These are phyloP conservation scores for Bufo gargarizans DNA, from an alignment of 2,113 vertebrate species.

Conservation along the genomic window DNA sequence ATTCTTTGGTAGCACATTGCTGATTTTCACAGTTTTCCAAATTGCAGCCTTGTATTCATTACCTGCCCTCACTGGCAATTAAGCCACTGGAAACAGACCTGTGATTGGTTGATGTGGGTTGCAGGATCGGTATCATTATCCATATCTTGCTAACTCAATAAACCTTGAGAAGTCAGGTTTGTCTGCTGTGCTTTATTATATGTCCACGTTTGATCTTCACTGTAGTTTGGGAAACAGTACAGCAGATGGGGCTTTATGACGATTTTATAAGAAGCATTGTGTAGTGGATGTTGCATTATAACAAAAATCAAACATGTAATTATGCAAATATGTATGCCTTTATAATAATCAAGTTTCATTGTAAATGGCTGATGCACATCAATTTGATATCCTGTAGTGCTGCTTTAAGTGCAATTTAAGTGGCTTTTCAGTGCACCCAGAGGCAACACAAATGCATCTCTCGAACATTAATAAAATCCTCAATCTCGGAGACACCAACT, in stretches of 20 bases:
- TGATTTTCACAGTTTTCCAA: neutral
- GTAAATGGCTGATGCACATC: slow-evolving; percentile 86
- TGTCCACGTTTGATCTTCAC: slow-evolving; percentile 41
- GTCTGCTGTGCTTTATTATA: neutral
- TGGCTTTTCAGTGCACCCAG: slow-evolving; percentile 86
- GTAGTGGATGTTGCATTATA: slow-evolving; percentile 79
- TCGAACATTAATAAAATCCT: slow-evolving; percentile 86
- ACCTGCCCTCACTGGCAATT: neutral
- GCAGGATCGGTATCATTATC: neutral
- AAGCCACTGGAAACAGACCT: neutral
- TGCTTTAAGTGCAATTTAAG: slow-evolving; percentile 87
- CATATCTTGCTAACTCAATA: neutral
- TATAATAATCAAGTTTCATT: slow-evolving; percentile 90
- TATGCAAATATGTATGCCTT: slow-evolving; percentile 88
- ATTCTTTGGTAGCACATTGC: too few species aligned
- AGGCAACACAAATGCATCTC: slow-evolving; percentile 85
- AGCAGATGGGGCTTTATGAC: slow-evolving; percentile 84
- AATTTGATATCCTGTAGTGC: slow-evolving; percentile 85
- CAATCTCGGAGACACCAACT: slow-evolving; percentile 84
- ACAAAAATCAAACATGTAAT: slow-evolving; percentile 87
- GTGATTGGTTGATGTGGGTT: neutral
- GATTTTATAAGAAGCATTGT: slow-evolving; percentile 75
- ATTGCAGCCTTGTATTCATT: neutral
- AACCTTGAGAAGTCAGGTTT: neutral
- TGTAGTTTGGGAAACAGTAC: slow-evolving; percentile 78